These are phyloP conservation scores for Sarcophaga peregrina DNA, from an alignment of 1,140 invertebrate species.

Conservation along the genomic window DNA sequence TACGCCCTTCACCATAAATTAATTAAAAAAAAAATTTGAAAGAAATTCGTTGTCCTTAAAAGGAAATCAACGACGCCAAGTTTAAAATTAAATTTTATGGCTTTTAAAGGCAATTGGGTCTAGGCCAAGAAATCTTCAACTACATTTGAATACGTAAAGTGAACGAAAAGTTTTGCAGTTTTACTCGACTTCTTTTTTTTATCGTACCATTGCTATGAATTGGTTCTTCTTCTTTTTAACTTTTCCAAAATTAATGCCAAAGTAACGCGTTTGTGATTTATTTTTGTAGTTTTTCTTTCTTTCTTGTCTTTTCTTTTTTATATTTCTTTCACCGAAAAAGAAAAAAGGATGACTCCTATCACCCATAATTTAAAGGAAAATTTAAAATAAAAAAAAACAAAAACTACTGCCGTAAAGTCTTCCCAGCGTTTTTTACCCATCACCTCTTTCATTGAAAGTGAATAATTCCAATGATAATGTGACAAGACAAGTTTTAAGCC, in stretches of 20 bases:
- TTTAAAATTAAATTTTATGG: too few species aligned
- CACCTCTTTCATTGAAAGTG: constrained; percentile 17
- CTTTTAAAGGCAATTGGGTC: background rate
- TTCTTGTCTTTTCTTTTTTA: too few species aligned
- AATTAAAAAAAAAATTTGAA: too few species aligned
- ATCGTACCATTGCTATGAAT: background rate
- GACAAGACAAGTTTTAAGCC: constrained; percentile 28
- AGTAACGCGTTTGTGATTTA: constrained; percentile 17
- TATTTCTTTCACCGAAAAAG: too few species aligned
- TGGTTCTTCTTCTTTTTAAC: background rate
- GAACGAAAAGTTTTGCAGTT: background rate
- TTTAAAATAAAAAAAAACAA: too few species aligned
- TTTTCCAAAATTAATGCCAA: constrained; percentile 3
- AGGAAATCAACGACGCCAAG: too few species aligned
- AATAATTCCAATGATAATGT: constrained; percentile 39
- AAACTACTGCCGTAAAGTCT: background rate
- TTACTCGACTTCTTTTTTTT: background rate
- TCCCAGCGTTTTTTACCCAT: background rate
- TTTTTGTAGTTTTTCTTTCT: background rate
- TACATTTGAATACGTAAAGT: background rate
- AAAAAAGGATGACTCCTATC: too few species aligned
- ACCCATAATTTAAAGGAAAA: too few species aligned
- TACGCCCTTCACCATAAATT: too few species aligned
- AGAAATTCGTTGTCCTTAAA: too few species aligned
- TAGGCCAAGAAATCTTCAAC: constrained; percentile 1